Conservation (phyloP, 2,113 vertebrate genomes). For the Calyptommatus sinebrachiatus region DNA sequence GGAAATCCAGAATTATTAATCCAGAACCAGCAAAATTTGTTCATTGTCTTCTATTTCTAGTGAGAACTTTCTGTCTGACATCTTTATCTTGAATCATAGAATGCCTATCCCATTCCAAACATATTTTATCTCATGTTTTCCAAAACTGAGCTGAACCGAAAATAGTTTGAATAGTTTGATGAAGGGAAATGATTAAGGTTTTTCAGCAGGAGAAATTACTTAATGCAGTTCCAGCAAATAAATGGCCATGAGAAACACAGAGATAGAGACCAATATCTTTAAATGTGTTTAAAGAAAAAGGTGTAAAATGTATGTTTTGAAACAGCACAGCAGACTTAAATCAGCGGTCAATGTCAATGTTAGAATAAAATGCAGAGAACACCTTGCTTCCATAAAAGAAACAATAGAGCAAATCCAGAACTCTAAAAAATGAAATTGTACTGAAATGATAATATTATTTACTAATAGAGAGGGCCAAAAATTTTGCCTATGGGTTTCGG, state of each 20-base stretch:
- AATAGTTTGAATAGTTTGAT: not conserved
- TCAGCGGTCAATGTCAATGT: not conserved
- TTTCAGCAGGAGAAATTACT: not conserved
- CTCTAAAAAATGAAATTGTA: not conserved
- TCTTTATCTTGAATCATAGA: conserved; percentile 25
- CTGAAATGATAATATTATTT: not conserved
- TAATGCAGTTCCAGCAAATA: not conserved
- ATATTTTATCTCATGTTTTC: not conserved
- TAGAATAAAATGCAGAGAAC: not conserved
- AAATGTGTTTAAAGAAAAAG: no score
- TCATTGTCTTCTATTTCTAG: conserved; percentile 33
- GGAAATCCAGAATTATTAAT: no score
- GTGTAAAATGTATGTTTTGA: no score
- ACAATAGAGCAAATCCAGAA: not conserved
- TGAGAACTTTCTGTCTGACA: conserved; percentile 66
- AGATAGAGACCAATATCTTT: no score
- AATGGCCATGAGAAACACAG: not conserved
- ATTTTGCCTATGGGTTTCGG: no score
- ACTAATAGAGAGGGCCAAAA: not conserved
- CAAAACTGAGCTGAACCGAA: not conserved
- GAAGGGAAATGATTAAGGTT: not conserved
- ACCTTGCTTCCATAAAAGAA: not conserved
- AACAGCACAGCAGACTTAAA: not conserved
- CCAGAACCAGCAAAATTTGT: no score
- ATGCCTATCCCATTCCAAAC: not conserved